Conservation (phyloP, 2,113 vertebrate species). For the Ciconia stormi region DNA sequence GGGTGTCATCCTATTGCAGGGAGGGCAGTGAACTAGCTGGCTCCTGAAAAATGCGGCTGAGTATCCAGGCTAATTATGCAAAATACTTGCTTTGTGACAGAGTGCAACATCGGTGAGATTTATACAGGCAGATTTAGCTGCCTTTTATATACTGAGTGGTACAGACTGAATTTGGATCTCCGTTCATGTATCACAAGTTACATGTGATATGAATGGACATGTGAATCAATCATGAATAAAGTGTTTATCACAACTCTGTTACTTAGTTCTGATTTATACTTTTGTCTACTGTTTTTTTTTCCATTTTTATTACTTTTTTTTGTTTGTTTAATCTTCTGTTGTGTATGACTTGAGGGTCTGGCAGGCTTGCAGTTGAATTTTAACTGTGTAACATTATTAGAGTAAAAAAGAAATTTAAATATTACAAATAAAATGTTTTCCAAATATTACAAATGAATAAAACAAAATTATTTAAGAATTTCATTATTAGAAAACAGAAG, state of each 20-base stretch:
- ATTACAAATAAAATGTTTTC: neutral
- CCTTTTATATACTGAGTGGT: neutral
- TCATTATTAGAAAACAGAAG: neutral
- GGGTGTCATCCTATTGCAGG: constrained; percentile 3
- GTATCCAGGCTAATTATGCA: constrained; percentile 42
- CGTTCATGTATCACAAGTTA: neutral
- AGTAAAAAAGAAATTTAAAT: neutral
- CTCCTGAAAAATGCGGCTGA: constrained; percentile 18
- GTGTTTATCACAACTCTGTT: neutral
- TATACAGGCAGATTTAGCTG: constrained; percentile 11
- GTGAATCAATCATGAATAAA: neutral
- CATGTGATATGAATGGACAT: neutral
- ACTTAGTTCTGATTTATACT: neutral
- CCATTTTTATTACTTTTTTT: neutral
- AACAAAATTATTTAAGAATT: neutral
- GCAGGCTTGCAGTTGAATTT: neutral
- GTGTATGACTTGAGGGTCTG: neutral
- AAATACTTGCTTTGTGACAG: constrained; percentile 29
- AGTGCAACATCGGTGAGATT: constrained; percentile 17
- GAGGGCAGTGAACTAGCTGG: constrained; percentile 27
- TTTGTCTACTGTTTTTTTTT: neutral
- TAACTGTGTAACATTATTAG: neutral
- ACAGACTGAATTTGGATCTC: neutral
- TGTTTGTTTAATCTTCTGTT: neutral
- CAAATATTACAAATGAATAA: neutral